Conservation (phyloP, 2,797 vertebrate genomes). For the Acridotheres tristis region DNA sequence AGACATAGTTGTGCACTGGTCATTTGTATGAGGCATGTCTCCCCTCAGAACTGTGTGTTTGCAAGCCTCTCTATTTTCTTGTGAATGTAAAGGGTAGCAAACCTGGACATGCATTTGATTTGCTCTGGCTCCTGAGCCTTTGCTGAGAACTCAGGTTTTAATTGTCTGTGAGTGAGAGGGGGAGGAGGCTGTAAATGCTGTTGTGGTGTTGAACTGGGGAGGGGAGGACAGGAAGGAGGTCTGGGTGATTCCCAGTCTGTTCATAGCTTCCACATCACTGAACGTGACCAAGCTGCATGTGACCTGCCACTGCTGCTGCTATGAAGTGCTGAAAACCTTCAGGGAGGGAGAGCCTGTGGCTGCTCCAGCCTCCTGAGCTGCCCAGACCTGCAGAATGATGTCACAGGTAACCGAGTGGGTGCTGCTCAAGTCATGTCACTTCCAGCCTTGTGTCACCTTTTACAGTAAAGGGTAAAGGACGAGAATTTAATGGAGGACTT, state of each 20-base stretch:
- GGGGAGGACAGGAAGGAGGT: not conserved
- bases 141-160: not conserved
- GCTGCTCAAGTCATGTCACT: not conserved
- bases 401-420: accelerated
- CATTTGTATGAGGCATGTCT: not conserved
- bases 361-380: not conserved
- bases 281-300: not conserved
- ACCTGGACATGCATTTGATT: not conserved
- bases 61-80: not conserved
- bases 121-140: not conserved
- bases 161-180: not conserved
- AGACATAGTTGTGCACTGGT: not conserved
- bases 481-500: no score
- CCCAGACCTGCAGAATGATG: not conserved
- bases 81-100: not conserved
- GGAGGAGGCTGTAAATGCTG: not conserved
- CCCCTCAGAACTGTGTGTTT: not conserved
- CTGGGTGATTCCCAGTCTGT: not conserved
- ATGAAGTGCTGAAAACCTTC: not conserved
- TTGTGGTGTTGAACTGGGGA: not conserved
- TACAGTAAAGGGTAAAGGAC: not conserved
- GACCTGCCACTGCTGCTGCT: not conserved
- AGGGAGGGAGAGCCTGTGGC: no score
- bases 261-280: not conserved
- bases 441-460: not conserved